Evolutionary conservation across 2,797 vertebrate genomes (phyloP).

Genomic region (Eleutherodactylus coqui): DNA sequence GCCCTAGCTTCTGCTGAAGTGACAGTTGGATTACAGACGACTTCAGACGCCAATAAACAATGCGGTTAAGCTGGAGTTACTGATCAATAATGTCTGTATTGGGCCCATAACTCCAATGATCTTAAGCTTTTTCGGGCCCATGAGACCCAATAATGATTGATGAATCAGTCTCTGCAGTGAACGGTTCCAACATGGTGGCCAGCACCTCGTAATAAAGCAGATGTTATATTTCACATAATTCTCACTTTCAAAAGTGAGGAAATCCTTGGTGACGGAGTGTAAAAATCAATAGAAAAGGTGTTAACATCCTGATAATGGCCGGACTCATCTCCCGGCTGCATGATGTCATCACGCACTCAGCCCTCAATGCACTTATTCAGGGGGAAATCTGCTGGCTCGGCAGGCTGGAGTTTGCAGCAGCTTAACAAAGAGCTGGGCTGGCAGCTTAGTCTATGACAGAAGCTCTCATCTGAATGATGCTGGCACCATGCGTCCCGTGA

Average conservation of each 20-base stretch:
- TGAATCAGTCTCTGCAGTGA: not conserved
- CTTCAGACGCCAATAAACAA: no score
- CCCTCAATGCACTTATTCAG: slow-evolving; percentile 40
- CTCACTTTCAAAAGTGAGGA: not conserved
- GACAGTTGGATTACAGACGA: no score
- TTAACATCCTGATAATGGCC: slow-evolving; percentile 1
- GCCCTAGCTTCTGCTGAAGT: no score
- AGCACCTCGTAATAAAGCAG: not conserved
- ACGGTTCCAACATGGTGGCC: not conserved
- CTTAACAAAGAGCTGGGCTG: slow-evolving; percentile 57
- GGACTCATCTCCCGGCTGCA: not conserved
- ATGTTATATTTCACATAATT: not conserved
- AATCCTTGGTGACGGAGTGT: not conserved
- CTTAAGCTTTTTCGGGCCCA: not conserved
- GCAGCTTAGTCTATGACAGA: slow-evolving; percentile 6
- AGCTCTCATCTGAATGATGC: slow-evolving; percentile 7
- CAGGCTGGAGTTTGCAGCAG: slow-evolving; percentile 30
- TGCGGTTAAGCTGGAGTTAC: no score
- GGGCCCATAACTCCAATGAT: not conserved
- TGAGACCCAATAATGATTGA: no score
- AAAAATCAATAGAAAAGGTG: slow-evolving; percentile 49
- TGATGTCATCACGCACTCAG: slow-evolving; percentile 42
- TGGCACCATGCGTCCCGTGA: not conserved
- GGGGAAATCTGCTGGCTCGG: slow-evolving; percentile 44
- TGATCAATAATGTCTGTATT: not conserved